Evolutionary conservation across 2,113 vertebrate species (phyloP).

Genomic region (Zosterops lateralis): DNA sequence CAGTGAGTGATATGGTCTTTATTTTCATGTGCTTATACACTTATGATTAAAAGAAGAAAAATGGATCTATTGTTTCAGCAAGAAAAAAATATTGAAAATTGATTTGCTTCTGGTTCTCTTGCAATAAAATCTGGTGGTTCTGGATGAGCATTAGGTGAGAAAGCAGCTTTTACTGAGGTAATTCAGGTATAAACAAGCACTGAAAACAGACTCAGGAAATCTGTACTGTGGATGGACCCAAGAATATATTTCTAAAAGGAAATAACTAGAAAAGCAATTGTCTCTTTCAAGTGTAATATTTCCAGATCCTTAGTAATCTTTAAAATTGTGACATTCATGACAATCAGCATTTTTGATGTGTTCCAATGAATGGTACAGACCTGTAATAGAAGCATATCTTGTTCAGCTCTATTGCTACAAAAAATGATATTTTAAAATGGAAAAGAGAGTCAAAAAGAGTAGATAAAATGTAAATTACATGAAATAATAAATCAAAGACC

Average conservation of each 20-base stretch:
- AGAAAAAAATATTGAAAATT: neutral
- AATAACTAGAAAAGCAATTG: neutral
- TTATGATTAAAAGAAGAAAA: neutral
- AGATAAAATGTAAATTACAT: conserved; percentile 19
- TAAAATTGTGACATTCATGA: neutral
- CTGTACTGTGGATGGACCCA: neutral
- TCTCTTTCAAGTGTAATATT: neutral
- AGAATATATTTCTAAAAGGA: neutral
- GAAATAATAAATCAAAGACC: conserved; percentile 47
- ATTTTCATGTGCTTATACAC: neutral
- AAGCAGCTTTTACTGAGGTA: neutral
- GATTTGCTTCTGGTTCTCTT: neutral
- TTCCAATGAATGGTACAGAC: neutral
- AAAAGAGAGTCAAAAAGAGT: neutral
- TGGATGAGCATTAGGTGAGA: neutral
- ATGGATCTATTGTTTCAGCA: neutral
- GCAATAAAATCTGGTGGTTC: neutral
- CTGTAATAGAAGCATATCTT: neutral
- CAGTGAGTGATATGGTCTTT: neutral
- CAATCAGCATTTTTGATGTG: neutral
- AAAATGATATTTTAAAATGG: neutral
- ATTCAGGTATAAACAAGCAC: neutral
- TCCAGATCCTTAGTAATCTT: neutral
- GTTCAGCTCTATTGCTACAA: neutral
- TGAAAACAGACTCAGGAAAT: neutral